Conservation (phyloP, 1,140 invertebrate genomes). For the Hyles vespertilio region DNA sequence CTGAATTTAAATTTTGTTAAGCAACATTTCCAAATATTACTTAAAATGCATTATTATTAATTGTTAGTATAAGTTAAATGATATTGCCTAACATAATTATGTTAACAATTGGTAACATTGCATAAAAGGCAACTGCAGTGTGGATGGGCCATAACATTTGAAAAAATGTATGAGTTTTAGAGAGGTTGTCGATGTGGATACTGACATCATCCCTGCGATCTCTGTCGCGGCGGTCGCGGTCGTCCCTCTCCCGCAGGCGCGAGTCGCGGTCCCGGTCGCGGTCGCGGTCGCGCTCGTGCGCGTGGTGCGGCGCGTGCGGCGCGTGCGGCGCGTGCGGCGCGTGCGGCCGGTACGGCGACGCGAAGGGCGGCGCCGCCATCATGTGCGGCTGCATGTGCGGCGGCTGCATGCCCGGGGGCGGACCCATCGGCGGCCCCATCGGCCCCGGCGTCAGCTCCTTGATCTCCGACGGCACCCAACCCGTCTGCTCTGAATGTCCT, state of each 20-base stretch:
- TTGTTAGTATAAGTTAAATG: too few relatives aligned
- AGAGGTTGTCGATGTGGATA: neutral
- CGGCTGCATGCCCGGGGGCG: constrained; percentile 53
- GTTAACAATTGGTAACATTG: too few relatives aligned
- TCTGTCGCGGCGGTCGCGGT: constrained; percentile 40
- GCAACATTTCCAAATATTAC: too few relatives aligned
- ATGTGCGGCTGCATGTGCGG: constrained; percentile 35
- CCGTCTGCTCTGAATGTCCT: constrained; percentile 57
- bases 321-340: constrained; percentile 37
- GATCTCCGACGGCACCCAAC: constrained; percentile 79
- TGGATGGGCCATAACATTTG: too few relatives aligned
- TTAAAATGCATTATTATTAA: too few relatives aligned
- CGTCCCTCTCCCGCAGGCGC: constrained; percentile 32
- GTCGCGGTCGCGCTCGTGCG: constrained; percentile 39
- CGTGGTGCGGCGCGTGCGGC: constrained; percentile 37
- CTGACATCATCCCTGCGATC: constrained; percentile 50
- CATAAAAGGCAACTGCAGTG: too few relatives aligned
- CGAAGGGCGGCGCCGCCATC: constrained; percentile 45
- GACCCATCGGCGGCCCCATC: constrained; percentile 42
- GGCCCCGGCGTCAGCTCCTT: constrained; percentile 79
- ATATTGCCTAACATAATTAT: too few relatives aligned
- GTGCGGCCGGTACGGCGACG: constrained; percentile 40
- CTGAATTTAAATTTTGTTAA: too few relatives aligned
- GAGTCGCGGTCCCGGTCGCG: constrained; percentile 38
- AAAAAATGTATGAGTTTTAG: too few relatives aligned